phyloP scores from a whole-genome alignment of 2,797 vertebrate species.

The Chrysocyon brachyurus region DNA sequence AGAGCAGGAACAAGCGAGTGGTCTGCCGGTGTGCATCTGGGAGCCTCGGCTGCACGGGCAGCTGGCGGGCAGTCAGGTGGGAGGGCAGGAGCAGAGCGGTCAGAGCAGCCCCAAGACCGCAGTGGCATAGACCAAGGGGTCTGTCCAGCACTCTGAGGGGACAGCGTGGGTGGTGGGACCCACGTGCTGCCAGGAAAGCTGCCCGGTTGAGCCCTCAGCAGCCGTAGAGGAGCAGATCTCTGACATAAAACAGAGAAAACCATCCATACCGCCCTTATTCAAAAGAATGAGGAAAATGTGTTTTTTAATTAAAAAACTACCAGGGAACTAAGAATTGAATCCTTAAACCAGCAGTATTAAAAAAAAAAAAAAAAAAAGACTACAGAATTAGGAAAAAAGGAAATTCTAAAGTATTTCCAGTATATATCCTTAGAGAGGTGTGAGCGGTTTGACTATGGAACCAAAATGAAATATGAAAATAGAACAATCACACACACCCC shows the following conservation, averaged over 20 bases:
- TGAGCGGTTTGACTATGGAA: background rate
- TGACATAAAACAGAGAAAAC: background rate
- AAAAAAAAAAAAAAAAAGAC: background rate
- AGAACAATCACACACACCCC: background rate
- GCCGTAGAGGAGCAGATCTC: background rate
- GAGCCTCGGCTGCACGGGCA: rapidly evolving
- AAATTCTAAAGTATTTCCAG: background rate
- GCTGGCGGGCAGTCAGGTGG: background rate
- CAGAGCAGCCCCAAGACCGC: background rate
- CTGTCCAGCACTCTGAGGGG: background rate
- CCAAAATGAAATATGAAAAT: constrained; percentile 16
- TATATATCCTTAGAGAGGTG: background rate
- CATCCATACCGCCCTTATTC: background rate
- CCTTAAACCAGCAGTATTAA: background rate
- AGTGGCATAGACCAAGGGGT: no score
- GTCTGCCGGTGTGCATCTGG: no score
- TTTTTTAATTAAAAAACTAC: background rate
- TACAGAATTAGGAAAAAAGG: background rate
- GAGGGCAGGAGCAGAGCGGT: background rate
- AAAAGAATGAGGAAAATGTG: background rate
- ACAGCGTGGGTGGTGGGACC: background rate
- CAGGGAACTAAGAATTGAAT: background rate
- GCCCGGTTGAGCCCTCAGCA: background rate
- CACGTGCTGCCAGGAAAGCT: background rate
- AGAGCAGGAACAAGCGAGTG: background rate